A percentile compares a stretch with the other conserved stretches of the same genome.
Evolutionary conservation across 1,140 invertebrate species (phyloP).

Genomic region (Ceratitis capitata): DNA sequence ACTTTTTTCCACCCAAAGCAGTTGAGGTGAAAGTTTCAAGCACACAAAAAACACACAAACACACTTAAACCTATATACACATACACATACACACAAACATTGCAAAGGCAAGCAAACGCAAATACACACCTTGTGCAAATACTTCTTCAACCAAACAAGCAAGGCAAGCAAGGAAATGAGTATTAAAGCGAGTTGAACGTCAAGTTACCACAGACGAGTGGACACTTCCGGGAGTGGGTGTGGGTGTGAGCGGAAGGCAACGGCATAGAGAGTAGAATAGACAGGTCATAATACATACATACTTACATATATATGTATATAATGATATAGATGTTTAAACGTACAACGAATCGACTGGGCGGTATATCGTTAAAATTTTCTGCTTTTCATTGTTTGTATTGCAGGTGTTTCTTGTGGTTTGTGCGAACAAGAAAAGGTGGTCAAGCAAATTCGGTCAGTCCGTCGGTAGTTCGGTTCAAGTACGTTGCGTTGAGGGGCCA

Average conservation of each 20-base stretch:
- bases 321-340: no score
- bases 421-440: slow-evolving; percentile 22
- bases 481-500: neutral
- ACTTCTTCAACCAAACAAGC: neutral
- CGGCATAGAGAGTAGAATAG: neutral
- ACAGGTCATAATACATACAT: no score
- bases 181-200: slow-evolving; percentile 29
- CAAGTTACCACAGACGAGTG: slow-evolving; percentile 30
- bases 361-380: slow-evolving; percentile 34
- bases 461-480: neutral
- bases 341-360: slow-evolving; percentile 8
- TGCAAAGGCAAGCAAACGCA: neutral
- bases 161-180: slow-evolving; percentile 31
- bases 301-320: no score
- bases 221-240: neutral
- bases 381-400: slow-evolving; percentile 8
- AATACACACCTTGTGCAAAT: slow-evolving; percentile 33
- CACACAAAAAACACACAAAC: neutral
- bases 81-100: neutral
- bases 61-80: neutral
- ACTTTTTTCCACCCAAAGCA: neutral
- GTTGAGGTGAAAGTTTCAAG: slow-evolving; percentile 3
- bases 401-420: slow-evolving; percentile 23
- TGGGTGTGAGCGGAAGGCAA: neutral
- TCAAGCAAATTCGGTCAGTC: slow-evolving; percentile 22